These are phyloP conservation scores for Palloptera scutellata DNA, from an alignment of 2,888 invertebrate genomes.

Conservation along the genomic window DNA sequence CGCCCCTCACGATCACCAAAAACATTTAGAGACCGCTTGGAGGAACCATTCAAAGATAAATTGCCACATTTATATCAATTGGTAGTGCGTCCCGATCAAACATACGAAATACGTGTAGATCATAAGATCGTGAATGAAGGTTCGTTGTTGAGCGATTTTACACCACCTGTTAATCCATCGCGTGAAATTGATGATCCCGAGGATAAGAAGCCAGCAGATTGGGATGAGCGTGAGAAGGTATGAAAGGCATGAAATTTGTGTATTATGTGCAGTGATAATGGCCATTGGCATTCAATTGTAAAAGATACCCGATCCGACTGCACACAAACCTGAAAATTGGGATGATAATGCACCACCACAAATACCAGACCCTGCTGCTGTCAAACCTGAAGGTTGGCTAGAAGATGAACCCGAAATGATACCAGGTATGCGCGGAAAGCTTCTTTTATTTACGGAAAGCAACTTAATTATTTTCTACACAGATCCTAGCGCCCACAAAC, in stretches of 20 bases:
- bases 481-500: slow-evolving; percentile 87
- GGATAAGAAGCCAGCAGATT: slow-evolving; percentile 86
- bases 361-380: slow-evolving; percentile 84
- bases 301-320: slow-evolving; percentile 85
- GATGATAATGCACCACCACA: slow-evolving; percentile 93
- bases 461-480: neutral
- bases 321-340: slow-evolving; percentile 95
- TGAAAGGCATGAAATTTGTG: neutral
- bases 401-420: slow-evolving; percentile 88
- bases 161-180: slow-evolving; percentile 94
- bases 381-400: slow-evolving; percentile 90
- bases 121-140: slow-evolving; percentile 85
- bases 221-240: slow-evolving; percentile 91
- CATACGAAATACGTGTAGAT: slow-evolving; percentile 84
- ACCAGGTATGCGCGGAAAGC: slow-evolving; percentile 62
- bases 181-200: slow-evolving; percentile 91
- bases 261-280: neutral
- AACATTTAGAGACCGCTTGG: slow-evolving; percentile 73
- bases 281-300: neutral
- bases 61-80: slow-evolving; percentile 88
- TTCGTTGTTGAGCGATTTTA: slow-evolving; percentile 86
- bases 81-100: slow-evolving; percentile 80
- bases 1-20: slow-evolving; percentile 6
- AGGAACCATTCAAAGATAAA: slow-evolving; percentile 91
- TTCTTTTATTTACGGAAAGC: neutral